phyloP scores from a whole-genome alignment of 2,888 invertebrate species.

The Cryptophagus acutangulus region DNA sequence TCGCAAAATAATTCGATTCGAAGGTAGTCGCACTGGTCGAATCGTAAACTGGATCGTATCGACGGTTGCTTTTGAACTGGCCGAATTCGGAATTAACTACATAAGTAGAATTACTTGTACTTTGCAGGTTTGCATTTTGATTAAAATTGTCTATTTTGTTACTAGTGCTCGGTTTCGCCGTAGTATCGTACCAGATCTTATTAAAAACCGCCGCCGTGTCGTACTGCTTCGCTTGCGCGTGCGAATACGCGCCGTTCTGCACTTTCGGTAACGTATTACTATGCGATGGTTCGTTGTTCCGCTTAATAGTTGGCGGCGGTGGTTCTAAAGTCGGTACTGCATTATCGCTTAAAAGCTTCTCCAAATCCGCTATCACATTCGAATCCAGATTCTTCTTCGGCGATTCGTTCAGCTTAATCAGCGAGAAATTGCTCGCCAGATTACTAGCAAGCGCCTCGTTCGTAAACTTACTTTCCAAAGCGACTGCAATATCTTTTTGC shows the following conservation, averaged over 20 bases:
- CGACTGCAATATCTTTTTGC: conserved; percentile 18
- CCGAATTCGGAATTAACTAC: conserved; percentile 35
- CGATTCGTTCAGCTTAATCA: conserved; percentile 25
- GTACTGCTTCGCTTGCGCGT: conserved; percentile 25
- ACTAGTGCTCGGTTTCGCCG: conserved; percentile 19
- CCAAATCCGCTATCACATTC: conserved; percentile 54
- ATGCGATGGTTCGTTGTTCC: conserved; percentile 15
- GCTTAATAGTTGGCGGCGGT: conserved; percentile 41
- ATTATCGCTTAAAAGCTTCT: conserved; percentile 52
- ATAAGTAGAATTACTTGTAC: conserved; percentile 29
- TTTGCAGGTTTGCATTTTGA: conserved; percentile 29
- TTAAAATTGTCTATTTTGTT: conserved; percentile 3
- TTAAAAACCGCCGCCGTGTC: conserved; percentile 48
- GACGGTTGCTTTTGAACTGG: conserved; percentile 37
- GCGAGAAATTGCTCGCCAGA: conserved; percentile 21
- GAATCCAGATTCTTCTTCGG: conserved; percentile 17
- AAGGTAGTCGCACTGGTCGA: conserved; percentile 14
- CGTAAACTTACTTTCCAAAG: conserved; percentile 10
- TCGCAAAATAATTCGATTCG: conserved; percentile 6
- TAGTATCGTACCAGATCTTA: conserved; percentile 51
- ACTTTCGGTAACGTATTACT: conserved; percentile 39
- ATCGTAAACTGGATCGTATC: conserved; percentile 37
- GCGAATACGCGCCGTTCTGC: conserved; percentile 38
- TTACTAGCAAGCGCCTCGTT: conserved; percentile 12
- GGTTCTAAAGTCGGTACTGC: conserved; percentile 50